Conservation (phyloP, 2,113 vertebrate genomes). For the Clarias gariepinus region DNA sequence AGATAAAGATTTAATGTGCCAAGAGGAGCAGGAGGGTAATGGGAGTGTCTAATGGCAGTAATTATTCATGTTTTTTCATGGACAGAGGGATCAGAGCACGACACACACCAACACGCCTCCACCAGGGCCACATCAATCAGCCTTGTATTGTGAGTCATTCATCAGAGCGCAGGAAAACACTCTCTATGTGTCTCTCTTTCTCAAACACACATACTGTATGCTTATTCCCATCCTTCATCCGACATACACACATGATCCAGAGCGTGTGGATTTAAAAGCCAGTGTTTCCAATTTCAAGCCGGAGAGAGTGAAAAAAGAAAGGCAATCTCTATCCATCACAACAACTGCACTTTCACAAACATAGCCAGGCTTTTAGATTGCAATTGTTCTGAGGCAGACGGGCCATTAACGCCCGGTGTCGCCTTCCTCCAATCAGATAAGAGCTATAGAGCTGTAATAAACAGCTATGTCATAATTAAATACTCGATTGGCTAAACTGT, state of each 20-base stretch:
- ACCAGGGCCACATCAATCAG: slow-evolving; percentile 51
- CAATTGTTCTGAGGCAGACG: slow-evolving; percentile 10
- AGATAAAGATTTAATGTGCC: background rate
- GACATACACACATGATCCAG: background rate
- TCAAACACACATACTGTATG: no score
- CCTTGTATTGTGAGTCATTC: slow-evolving; percentile 46
- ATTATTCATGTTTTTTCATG: slow-evolving; percentile 51
- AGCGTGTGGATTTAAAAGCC: background rate
- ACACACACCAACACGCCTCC: slow-evolving; percentile 36
- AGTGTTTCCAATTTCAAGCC: background rate
- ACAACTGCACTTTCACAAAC: slow-evolving; percentile 8
- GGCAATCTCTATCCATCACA: slow-evolving; percentile 2
- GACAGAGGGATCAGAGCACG: slow-evolving; percentile 35
- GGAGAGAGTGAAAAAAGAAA: background rate
- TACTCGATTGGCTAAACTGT: slow-evolving; percentile 29
- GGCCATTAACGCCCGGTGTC: background rate
- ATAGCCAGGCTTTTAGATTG: slow-evolving; percentile 23
- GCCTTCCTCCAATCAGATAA: slow-evolving; percentile 28
- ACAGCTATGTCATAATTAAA: slow-evolving; percentile 22
- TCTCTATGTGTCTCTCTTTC: background rate
- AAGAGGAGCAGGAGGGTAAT: slow-evolving; percentile 31
- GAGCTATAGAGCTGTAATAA: slow-evolving; percentile 13
- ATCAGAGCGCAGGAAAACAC: slow-evolving; percentile 33
- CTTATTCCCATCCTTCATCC: no score
- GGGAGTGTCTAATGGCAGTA: slow-evolving; percentile 44